These are phyloP conservation scores for Drosophila nannoptera DNA, from an alignment of 1,140 invertebrate species.

Conservation along the genomic window DNA sequence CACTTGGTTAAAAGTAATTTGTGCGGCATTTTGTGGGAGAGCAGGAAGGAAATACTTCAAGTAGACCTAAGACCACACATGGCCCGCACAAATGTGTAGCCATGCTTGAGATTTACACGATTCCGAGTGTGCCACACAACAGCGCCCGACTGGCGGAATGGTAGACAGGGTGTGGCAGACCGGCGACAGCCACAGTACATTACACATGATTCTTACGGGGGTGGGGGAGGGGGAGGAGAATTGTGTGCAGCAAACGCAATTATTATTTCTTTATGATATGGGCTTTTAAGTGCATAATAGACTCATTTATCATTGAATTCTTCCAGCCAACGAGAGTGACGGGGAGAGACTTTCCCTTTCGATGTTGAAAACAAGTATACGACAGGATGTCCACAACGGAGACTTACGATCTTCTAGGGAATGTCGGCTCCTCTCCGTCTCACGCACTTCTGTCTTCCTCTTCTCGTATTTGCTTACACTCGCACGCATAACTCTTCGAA, in stretches of 20 bases:
- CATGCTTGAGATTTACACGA: conserved; percentile 27
- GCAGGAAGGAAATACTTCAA: conserved; percentile 48
- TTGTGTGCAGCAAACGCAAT: not conserved
- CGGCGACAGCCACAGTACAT: no score
- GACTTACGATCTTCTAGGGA: no score
- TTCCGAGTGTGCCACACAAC: conserved; percentile 19
- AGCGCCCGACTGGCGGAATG: no score
- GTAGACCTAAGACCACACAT: conserved; percentile 22
- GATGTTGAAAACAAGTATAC: no score
- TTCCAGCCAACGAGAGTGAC: not conserved
- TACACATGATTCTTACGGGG: no score
- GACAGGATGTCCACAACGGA: no score
- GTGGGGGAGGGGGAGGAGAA: no score
- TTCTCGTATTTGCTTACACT: no score
- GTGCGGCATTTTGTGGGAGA: conserved; percentile 58
- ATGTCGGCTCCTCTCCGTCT: no score
- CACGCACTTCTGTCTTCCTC: no score
- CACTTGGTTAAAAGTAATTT: conserved; percentile 65
- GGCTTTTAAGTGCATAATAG: not conserved
- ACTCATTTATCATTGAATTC: not conserved
- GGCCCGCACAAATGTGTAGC: conserved; percentile 16
- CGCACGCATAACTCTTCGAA: no score
- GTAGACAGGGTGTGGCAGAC: conserved; percentile 3
- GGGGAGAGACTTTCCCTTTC: not conserved
- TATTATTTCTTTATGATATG: not conserved